These are phyloP conservation scores for Acronicta alni DNA, from an alignment of 2,888 invertebrate genomes.

Conservation along the genomic window DNA sequence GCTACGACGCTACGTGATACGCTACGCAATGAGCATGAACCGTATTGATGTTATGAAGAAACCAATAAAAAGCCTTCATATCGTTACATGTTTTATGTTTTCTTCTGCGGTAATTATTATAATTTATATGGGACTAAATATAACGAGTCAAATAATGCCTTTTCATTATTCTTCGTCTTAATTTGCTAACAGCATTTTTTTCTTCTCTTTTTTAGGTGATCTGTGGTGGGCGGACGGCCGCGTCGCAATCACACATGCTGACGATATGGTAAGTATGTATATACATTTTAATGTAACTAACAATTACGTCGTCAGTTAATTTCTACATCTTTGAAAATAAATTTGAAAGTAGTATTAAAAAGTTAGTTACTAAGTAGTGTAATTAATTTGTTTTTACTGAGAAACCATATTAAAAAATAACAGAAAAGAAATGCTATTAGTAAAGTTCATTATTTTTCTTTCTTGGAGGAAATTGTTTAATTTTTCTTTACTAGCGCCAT, in stretches of 20 bases:
- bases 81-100: slow-evolving; percentile 8
- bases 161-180: no score
- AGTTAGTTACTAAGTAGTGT: no score
- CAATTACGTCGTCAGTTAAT: no score
- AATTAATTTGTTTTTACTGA: no score
- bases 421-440: not conserved
- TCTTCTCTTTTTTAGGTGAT: slow-evolving; percentile 84
- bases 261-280: slow-evolving; percentile 91
- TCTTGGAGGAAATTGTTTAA: not conserved
- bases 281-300: no score
- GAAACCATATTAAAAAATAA: no score
- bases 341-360: no score
- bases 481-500: slow-evolving; percentile 65
- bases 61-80: slow-evolving; percentile 24
- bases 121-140: no score
- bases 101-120: no score
- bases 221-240: slow-evolving; percentile 80
- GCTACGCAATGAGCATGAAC: slow-evolving; percentile 21
- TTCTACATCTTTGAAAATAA: no score
- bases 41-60: slow-evolving; percentile 27
- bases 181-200: not conserved
- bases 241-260: slow-evolving; percentile 91
- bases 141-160: no score
- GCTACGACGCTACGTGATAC: slow-evolving; percentile 34
- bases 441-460: fast-evolving